Conservation (phyloP, 2,797 vertebrate genomes). For the Salmo trutta region DNA sequence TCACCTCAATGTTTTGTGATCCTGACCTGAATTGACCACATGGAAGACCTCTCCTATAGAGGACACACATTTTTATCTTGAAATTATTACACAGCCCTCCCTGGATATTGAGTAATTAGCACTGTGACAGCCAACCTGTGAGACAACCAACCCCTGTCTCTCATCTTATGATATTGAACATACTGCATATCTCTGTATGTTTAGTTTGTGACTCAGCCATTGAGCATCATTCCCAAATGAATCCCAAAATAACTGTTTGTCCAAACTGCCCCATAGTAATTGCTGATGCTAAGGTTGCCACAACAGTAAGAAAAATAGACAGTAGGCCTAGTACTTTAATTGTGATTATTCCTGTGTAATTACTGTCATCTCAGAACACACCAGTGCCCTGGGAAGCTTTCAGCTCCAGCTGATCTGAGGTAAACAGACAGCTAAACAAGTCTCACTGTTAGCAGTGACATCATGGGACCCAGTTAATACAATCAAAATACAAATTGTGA, state of each 20-base stretch:
- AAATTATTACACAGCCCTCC: too few species aligned
- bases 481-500: too few species aligned
- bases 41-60: too few species aligned
- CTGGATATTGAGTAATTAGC: too few species aligned
- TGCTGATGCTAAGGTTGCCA: slow-evolving; percentile 35
- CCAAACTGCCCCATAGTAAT: slow-evolving; percentile 40
- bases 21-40: too few species aligned
- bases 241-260: slow-evolving; percentile 52
- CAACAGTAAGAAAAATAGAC: background rate
- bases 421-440: slow-evolving; percentile 19
- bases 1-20: too few species aligned
- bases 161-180: background rate
- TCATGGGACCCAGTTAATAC: background rate
- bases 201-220: background rate
- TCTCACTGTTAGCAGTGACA: background rate
- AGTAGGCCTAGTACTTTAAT: slow-evolving; percentile 47
- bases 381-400: slow-evolving; percentile 44
- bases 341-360: slow-evolving; percentile 57
- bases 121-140: too few species aligned
- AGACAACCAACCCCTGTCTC: too few species aligned
- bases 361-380: too few species aligned
- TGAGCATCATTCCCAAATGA: background rate
- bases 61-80: too few species aligned
- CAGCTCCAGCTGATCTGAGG: slow-evolving; percentile 51
- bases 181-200: background rate